phyloP scores from a whole-genome alignment of 2,113 vertebrate genomes.

The Gyps fulvus region DNA sequence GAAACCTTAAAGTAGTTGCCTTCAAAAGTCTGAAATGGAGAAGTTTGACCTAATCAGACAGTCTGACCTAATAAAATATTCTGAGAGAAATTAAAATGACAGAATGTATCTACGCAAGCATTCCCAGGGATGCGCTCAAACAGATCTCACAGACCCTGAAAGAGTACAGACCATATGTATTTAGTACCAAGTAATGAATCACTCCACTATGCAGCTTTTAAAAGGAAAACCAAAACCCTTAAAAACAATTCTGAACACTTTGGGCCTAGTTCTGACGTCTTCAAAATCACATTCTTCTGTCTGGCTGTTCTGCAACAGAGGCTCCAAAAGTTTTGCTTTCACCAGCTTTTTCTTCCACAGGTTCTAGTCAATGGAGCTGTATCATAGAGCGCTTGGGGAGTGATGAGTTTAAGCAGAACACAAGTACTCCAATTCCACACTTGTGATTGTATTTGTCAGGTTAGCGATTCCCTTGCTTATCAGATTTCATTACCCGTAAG shows the following conservation, averaged over 20 bases:
- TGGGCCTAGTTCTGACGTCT: neutral
- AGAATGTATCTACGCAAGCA: accelerated
- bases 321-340: neutral
- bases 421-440: accelerated
- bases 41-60: neutral
- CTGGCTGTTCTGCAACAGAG: accelerated
- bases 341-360: neutral
- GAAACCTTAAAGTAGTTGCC: neutral
- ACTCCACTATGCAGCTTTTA: neutral
- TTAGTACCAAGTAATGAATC: accelerated
- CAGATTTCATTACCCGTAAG: constrained; percentile 74
- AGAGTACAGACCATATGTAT: neutral
- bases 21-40: neutral
- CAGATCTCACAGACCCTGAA: neutral
- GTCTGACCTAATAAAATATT: neutral
- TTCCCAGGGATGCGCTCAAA: neutral
- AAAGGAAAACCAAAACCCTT: neutral
- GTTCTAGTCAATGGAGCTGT: accelerated
- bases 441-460: accelerated
- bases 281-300: neutral
- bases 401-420: neutral
- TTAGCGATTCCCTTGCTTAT: accelerated
- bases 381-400: accelerated
- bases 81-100: neutral
- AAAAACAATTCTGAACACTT: accelerated